Percentiles rank a stretch among this genome's conserved stretches.
Conservation (phyloP, 2,113 vertebrate species). For the Pseudonaja textilis region DNA sequence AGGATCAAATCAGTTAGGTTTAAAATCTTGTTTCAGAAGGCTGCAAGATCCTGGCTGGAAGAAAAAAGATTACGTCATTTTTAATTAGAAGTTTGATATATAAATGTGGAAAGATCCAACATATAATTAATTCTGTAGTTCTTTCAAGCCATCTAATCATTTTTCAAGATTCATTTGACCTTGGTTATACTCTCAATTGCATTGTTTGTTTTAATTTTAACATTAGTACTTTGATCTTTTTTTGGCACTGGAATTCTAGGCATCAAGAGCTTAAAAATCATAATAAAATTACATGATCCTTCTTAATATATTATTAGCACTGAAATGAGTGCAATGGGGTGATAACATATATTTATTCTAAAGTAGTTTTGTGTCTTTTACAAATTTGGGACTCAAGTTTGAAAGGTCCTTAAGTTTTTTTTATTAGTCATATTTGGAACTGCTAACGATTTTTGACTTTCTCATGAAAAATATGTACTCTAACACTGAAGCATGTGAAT, state of each 20-base stretch:
- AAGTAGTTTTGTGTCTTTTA: not conserved
- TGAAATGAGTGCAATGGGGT: not conserved
- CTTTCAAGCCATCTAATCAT: slow-evolving; percentile 26
- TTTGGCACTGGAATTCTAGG: slow-evolving; percentile 25
- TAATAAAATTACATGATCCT: not conserved
- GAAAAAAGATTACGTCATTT: not conserved
- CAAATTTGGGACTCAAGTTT: not conserved
- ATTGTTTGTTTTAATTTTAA: slow-evolving; percentile 38
- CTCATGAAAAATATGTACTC: not conserved
- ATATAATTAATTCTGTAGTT: slow-evolving; percentile 16
- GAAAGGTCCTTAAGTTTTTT: not conserved
- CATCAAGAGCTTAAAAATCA: not conserved
- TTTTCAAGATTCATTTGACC: slow-evolving; percentile 38
- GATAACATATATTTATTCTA: not conserved
- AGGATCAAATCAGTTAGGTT: not conserved
- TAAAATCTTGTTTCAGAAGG: not conserved
- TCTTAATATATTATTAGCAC: not conserved
- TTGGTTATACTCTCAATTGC: slow-evolving; percentile 40
- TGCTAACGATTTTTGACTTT: not conserved
- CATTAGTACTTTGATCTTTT: slow-evolving; percentile 22
- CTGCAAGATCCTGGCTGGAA: slow-evolving; percentile 6
- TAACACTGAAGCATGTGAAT: not conserved
- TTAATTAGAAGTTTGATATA: not conserved
- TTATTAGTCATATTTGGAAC: not conserved
- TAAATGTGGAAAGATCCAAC: not conserved